Evolutionary conservation across 53 echinoderm and acorn worm species (phyloP), one percentile per base, ranked within the genome.

Genomic region (Holothuria leucospilota): DNA sequence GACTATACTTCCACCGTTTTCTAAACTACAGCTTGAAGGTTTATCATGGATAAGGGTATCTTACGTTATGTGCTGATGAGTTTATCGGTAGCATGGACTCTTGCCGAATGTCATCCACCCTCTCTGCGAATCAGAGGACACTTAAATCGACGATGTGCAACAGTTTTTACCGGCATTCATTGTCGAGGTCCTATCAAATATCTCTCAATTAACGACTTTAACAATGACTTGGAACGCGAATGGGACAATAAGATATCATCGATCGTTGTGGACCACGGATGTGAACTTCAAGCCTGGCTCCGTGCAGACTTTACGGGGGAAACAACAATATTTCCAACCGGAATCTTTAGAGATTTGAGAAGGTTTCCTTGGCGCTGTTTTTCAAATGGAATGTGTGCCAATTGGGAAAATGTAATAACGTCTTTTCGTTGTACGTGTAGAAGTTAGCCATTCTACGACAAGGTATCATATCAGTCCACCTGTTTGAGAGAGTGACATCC

Each of bases 331-430:
- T 72, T 72, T 11, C 72, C 72, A 72, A n/a, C 72, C n/a, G 72
- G 72, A 13, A 46, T 72, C 16, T 72, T 72, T 72, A 21, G 72
- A n/a, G 39, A 72, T 72, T 39, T 72, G 23, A 39, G 42, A 39
- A 23, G 39, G 40, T 72, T 72, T 72, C 34, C 72, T 72, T 72
- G 72, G 72, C 72, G 72, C 15, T 72, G 72, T 39, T 72, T 72
- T 46, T 21, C 13, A 30, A 72, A 72, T 39, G 72, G 72, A 42
- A 16, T 14, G 21, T 72, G 72, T 38, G 72, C 72, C 2, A 39
- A 72, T 46, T 72, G 72, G 72, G 72, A 24, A 20, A 39, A 72
- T 20, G 72, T 49, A 38, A 72, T 72, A 46, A 21, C 72, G 16
- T 72, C 72, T 10, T 72, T 30, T 42, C 40, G n/a, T 16, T 72